Evolutionary conservation across 2,888 invertebrate species (phyloP).

Genomic region (Busseola fusca): DNA sequence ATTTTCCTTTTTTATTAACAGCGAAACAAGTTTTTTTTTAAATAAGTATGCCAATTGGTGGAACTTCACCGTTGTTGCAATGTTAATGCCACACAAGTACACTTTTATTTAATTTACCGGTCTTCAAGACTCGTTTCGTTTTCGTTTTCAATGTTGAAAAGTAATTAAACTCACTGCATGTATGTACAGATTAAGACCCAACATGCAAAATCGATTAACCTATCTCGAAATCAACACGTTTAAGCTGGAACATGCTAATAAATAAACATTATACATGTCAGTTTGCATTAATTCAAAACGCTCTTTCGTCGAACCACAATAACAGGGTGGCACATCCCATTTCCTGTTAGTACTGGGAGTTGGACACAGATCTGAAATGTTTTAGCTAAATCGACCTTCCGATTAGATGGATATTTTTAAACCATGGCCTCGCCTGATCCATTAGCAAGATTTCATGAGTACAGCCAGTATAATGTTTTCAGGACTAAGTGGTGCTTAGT

Average conservation of each 20-base stretch:
- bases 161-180: conserved; percentile 46
- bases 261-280: conserved; percentile 50
- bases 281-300: conserved; percentile 40
- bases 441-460: conserved; percentile 83
- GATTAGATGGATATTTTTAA: conserved; percentile 85
- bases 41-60: neutral
- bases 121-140: conserved; percentile 34
- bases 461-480: conserved; percentile 72
- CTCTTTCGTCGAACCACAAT: conserved; percentile 46
- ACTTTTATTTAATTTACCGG: conserved; percentile 33
- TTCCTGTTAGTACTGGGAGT: conserved; percentile 72
- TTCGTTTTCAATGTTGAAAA: conserved; percentile 42
- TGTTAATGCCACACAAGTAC: conserved; percentile 9
- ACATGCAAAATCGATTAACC: conserved; percentile 52
- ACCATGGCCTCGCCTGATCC: conserved; percentile 81
- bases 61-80: conserved; percentile 5
- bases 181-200: conserved; percentile 47
- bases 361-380: conserved; percentile 78
- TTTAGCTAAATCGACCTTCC: conserved; percentile 82
- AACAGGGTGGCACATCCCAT: conserved; percentile 77
- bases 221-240: conserved; percentile 48
- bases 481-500: conserved; percentile 49
- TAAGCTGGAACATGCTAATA: conserved; percentile 51
- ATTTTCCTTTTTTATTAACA: neutral
- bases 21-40: neutral